These are phyloP conservation scores for Sitophilus oryzae DNA, from an alignment of 1,140 invertebrate genomes.

Conservation along the genomic window DNA sequence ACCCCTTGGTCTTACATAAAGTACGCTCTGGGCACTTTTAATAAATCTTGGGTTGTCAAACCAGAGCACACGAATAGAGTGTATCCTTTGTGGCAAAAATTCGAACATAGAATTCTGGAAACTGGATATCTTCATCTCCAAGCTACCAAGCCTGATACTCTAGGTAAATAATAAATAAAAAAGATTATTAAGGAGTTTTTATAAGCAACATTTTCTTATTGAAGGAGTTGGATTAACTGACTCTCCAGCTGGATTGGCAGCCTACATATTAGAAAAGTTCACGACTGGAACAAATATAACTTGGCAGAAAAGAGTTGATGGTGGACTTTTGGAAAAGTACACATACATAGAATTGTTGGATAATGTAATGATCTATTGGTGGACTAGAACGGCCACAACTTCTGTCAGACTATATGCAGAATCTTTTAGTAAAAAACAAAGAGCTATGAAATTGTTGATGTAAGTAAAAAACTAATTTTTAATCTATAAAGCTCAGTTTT, in stretches of 20 bases:
- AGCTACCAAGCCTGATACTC: slow-evolving; percentile 86
- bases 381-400: slow-evolving; percentile 68
- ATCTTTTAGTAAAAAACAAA: slow-evolving; percentile 44
- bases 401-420: slow-evolving; percentile 74
- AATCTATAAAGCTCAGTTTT: no score
- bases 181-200: background rate
- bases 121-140: slow-evolving; percentile 79
- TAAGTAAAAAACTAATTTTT: no score
- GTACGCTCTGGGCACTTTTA: slow-evolving; percentile 48
- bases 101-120: slow-evolving; percentile 55
- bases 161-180: slow-evolving; percentile 53
- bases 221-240: slow-evolving; percentile 56
- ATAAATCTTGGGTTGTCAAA: slow-evolving; percentile 53
- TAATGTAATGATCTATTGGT: slow-evolving; percentile 87
- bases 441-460: slow-evolving; percentile 47
- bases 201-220: background rate
- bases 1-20: slow-evolving; percentile 46
- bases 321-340: slow-evolving; percentile 61
- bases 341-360: slow-evolving; percentile 73
- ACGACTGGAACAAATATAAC: slow-evolving; percentile 62
- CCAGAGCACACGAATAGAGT: slow-evolving; percentile 52
- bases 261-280: slow-evolving; percentile 84
- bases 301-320: slow-evolving; percentile 49
- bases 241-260: slow-evolving; percentile 70
- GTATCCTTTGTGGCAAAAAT: slow-evolving; percentile 54